phyloP scores from a whole-genome alignment of 2,113 vertebrate genomes.

The Promerops cafer region DNA sequence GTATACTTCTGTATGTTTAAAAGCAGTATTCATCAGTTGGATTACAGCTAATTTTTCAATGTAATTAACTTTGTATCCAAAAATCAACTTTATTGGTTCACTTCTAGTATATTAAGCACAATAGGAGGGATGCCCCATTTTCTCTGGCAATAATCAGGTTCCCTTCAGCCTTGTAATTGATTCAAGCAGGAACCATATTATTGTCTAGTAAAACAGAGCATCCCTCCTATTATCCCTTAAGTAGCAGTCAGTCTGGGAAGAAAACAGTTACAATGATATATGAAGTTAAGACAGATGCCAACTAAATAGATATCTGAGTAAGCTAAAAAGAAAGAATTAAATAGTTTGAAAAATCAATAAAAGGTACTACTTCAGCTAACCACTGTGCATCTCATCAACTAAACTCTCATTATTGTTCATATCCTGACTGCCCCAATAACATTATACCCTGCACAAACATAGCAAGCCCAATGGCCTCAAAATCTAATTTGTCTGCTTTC shows the following conservation, averaged over 20 bases:
- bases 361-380: constrained; percentile 51
- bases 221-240: constrained; percentile 66
- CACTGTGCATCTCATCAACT: constrained; percentile 10
- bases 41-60: constrained; percentile 68
- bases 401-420: constrained; percentile 25
- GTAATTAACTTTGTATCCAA: constrained; percentile 75
- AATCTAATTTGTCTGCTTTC: neutral
- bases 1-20: constrained; percentile 66
- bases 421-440: neutral
- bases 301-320: constrained; percentile 67
- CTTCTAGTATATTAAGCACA: constrained; percentile 60
- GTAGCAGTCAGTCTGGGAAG: constrained; percentile 66
- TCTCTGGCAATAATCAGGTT: constrained; percentile 69
- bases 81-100: constrained; percentile 74
- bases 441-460: neutral
- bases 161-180: constrained; percentile 64
- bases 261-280: constrained; percentile 74
- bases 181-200: constrained; percentile 64
- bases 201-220: constrained; percentile 69
- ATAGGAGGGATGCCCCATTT: constrained; percentile 65
- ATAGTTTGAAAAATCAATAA: constrained; percentile 71
- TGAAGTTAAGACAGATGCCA: constrained; percentile 75
- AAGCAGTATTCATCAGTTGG: constrained; percentile 67
- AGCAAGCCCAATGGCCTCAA: neutral
- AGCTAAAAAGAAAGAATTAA: constrained; percentile 68